Evolutionary conservation across 2,113 vertebrate genomes (phyloP).

Genomic region (Sclerurus mexicanus): DNA sequence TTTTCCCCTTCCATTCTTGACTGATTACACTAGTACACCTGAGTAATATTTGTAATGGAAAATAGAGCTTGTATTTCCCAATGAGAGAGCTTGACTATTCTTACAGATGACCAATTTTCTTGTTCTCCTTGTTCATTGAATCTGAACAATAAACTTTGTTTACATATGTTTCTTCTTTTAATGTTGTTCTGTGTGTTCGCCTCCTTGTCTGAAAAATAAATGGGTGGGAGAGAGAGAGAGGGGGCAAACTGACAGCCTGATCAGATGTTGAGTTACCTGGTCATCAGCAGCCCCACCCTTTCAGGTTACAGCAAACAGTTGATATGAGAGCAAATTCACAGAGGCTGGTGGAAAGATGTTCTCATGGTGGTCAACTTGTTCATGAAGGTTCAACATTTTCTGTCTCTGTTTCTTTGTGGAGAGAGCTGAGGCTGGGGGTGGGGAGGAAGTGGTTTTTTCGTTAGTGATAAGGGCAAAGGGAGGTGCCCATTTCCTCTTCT

Average conservation of each 20-base stretch:
- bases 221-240: neutral
- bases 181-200: neutral
- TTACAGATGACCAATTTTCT: neutral
- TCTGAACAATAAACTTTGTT: neutral
- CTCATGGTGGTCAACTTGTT: neutral
- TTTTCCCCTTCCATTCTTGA: neutral
- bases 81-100: neutral
- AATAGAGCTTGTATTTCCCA: neutral
- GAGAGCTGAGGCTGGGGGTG: neutral
- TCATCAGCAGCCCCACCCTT: neutral
- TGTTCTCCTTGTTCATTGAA: neutral
- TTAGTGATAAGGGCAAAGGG: neutral
- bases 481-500: constrained; percentile 9
- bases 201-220: neutral
- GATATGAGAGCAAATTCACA: neutral
- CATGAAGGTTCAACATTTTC: neutral
- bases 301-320: neutral
- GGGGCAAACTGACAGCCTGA: neutral
- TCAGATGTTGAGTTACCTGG: neutral
- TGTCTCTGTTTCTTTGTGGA: neutral
- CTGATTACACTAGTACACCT: neutral
- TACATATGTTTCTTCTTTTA: neutral
- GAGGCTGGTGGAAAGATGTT: neutral
- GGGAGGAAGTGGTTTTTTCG: neutral
- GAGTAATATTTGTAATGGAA: neutral